These are phyloP conservation scores for Uropsilus gracilis DNA, from an alignment of 2,113 vertebrate genomes.

Conservation along the genomic window DNA sequence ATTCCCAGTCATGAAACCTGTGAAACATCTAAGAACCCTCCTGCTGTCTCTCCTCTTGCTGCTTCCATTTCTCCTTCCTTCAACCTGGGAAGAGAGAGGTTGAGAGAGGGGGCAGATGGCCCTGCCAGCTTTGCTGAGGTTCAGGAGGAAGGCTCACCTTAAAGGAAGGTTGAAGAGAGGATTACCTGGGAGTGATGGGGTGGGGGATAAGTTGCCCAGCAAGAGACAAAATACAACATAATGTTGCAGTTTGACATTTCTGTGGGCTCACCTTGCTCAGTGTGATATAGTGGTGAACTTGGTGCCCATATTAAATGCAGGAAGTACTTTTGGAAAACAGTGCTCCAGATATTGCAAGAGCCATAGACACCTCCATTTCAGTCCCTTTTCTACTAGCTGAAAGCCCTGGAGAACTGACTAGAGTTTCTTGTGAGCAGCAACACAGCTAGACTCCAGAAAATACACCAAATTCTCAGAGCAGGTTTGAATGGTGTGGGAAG, in stretches of 20 bases:
- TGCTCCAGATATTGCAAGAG: not conserved
- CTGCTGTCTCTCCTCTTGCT: not conserved
- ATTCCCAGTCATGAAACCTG: too few relatives aligned
- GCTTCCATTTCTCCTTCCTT: not conserved
- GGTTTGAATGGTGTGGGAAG: not conserved
- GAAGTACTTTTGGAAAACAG: not conserved
- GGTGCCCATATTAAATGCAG: rapidly evolving
- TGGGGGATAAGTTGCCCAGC: not conserved
- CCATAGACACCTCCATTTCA: not conserved
- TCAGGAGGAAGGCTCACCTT: not conserved
- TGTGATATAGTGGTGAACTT: rapidly evolving
- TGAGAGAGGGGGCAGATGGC: not conserved
- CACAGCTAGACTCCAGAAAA: not conserved
- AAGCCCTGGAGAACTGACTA: not conserved
- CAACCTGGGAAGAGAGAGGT: not conserved
- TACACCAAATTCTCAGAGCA: not conserved
- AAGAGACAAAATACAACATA: not conserved
- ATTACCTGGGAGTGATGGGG: not conserved
- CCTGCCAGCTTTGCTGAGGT: not conserved
- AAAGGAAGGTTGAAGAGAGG: not conserved
- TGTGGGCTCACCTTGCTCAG: not conserved
- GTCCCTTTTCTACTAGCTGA: not conserved
- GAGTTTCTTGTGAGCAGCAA: not conserved
- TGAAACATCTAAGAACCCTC: too few relatives aligned
- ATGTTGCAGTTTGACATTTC: not conserved